Evolutionary conservation across 2,888 invertebrate species (phyloP), one percentile per base, ranked within the genome.

Genomic region (Myopa tessellatipennis): DNA sequence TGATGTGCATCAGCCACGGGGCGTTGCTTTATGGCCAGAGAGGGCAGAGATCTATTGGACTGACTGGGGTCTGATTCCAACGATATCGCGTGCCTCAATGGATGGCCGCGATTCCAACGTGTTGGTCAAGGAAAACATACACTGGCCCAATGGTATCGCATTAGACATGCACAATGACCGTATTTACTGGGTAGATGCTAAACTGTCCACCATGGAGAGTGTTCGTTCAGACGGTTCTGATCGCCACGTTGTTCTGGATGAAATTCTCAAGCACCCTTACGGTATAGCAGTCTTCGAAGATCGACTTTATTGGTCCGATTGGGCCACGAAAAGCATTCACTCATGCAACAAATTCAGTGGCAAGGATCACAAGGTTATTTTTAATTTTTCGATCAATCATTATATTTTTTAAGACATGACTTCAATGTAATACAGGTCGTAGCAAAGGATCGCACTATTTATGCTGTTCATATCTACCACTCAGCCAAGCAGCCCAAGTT

Each of bases 11-110:
- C 94, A 92, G 84, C 93, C 95, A 0, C 91, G 93, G 80, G 94
- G 92, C 63, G 91, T 96, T 74, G 93, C 92, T 0, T 88, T 96
- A 8, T 91, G 95, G 89, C 94, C 95, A 0, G 85, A 87, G 72
- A 90, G 91, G 52, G 95, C 95, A 92, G 94, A 90, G 83, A 94
- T 98, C 93, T 98, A 93, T 89, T 98, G 98, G 97, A 93, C 95
- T 0, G 97, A 98, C 88, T 97, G 96, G 95, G 95, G 95, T 4
- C 84, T 88, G 0, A 90, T 89, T 12, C 92, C 95, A 0, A 91
- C 94, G 84, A 96, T 98, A 82, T 95, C 94, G 82, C 90, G 91
- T 10, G 92, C 96, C 8, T 92, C 92, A 8, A 97, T 98, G 98
- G 96, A 98, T 88, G 98, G 98, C 4, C 90, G 91, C 1, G 84